phyloP scores from a whole-genome alignment of 2,888 invertebrate species.

The Ferdinandea cuprea region DNA sequence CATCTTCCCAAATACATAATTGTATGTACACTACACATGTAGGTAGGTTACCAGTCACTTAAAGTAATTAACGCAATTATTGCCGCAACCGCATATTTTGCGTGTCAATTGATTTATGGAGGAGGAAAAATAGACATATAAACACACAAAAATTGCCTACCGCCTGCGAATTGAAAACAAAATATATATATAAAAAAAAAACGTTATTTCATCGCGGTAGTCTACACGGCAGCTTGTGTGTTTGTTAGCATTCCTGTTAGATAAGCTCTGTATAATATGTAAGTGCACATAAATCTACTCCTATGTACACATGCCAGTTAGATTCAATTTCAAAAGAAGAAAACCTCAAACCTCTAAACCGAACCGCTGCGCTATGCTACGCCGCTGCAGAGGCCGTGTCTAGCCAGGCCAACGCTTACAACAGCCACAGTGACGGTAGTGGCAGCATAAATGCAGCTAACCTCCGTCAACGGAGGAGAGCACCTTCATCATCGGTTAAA shows the following conservation, averaged over 20 bases:
- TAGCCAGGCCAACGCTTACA: slow-evolving; percentile 3
- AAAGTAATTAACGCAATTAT: slow-evolving; percentile 68
- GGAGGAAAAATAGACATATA: slow-evolving; percentile 49
- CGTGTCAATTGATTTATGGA: slow-evolving; percentile 73
- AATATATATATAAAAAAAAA: slow-evolving; percentile 38
- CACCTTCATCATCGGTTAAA: slow-evolving; percentile 73
- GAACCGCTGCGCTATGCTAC: slow-evolving; percentile 74
- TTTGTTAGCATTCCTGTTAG: slow-evolving; percentile 66
- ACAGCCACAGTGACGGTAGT: slow-evolving; percentile 15
- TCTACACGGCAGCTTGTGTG: background rate
- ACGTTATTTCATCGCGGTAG: slow-evolving; percentile 53
- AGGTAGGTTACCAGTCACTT: slow-evolving; percentile 29
- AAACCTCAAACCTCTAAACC: slow-evolving; percentile 69
- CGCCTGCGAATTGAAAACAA: slow-evolving; percentile 19
- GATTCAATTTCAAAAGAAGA: slow-evolving; percentile 74
- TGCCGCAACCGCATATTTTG: slow-evolving; percentile 71
- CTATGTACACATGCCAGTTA: slow-evolving; percentile 72
- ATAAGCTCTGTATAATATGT: slow-evolving; percentile 42
- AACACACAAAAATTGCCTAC: slow-evolving; percentile 28
- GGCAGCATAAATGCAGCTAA: slow-evolving; percentile 54
- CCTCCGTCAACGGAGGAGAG: slow-evolving; percentile 67
- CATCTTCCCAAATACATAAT: slow-evolving; percentile 36
- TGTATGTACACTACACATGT: too few species aligned
- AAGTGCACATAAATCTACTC: slow-evolving; percentile 51
- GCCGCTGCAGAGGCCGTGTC: slow-evolving; percentile 54